Base-by-base conservation (phyloP, 2,797 vertebrate species). In the Ambastaia sidthimunki region DNA sequence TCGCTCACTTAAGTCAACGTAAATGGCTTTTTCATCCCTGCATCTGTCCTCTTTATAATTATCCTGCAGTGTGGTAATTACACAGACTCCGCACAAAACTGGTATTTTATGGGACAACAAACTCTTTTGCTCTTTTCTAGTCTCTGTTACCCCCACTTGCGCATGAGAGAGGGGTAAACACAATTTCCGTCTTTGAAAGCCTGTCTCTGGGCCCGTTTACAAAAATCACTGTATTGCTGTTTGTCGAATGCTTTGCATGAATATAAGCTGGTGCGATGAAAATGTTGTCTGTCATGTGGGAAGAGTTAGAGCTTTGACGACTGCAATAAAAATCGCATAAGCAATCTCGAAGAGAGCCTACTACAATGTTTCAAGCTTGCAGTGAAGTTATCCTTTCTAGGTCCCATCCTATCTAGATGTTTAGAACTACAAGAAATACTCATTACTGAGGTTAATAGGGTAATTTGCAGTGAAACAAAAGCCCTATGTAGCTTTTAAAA, bases 51-150 rank as follows among this genome's bases (percentile, higher is more conserved):
- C 76, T 85, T 84, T 83, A 82, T 87, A 85, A 87, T 88, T 86
- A 86, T 83, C 76, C 84, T 75, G 78, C 80, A 79, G 77, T 78
- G 78, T 85, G 83, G 77, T 87, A 85, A 87, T 86, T 86, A 87
- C 63, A 82, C 68, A 85, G 81, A 84, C 57, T 67, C 66, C 44
- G 80, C 72, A 78, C 82, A 82, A 44, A 44, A 83, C 76, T 80
- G 47, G 66, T 82, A 72, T 85, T 85, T 86, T 81, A 83, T 60
- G 57, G 78, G 72, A 77, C 81, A 83, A 82, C 84, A 86, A 83
- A 80, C 82, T 84, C 65, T 68, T 82, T 83, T 82, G 80, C 80
- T 72, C 76, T 77, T 80, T 81, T 68, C 13, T 69, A 52, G 47
- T 74, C 68, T 73, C 57, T 81, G 25, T 83, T 74, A 63, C 54